Evolutionary conservation across 2,113 vertebrate species (phyloP).

Genomic region (Camelus dromedarius): DNA sequence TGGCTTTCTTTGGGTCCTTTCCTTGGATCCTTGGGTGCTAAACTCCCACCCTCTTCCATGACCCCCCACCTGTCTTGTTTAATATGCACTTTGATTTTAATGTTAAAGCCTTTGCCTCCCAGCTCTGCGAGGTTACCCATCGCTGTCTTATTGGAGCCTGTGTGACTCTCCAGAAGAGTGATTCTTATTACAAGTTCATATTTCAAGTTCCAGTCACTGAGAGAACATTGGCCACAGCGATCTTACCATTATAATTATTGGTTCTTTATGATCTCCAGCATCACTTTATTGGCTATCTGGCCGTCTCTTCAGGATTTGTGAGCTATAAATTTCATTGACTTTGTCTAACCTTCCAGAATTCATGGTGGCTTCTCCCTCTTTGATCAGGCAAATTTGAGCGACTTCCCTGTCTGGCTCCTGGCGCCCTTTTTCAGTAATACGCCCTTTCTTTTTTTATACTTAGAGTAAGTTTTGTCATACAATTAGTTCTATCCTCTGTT

Average conservation of each 20-base stretch:
- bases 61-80: background rate
- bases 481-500: background rate
- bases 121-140: background rate
- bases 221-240: background rate
- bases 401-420: rapidly evolving
- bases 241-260: background rate
- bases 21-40: background rate
- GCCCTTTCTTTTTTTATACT: background rate
- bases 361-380: background rate
- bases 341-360: background rate
- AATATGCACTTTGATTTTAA: background rate
- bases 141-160: background rate
- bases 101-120: background rate
- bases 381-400: background rate
- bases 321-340: background rate
- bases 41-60: background rate
- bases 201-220: background rate
- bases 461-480: background rate
- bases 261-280: background rate
- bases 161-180: background rate
- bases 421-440: background rate
- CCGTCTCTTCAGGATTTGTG: background rate
- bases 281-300: background rate
- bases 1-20: background rate
- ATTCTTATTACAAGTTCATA: background rate